Percentiles rank a stretch among this genome's conserved stretches.
Evolutionary conservation across 2,113 vertebrate species (phyloP).

Genomic region (Polyodon spathula): DNA sequence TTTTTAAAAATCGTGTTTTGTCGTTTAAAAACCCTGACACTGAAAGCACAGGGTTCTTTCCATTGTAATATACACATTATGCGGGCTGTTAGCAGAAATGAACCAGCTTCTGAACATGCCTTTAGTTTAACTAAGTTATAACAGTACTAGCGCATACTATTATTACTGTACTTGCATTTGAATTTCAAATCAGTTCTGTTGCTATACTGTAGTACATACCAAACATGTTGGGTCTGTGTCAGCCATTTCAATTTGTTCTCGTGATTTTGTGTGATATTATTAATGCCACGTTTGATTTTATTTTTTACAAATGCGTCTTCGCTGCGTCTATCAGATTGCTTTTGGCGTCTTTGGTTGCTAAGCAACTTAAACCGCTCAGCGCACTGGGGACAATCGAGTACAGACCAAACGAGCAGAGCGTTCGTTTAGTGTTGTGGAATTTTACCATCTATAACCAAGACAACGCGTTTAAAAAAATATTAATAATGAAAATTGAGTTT

Average conservation of each 20-base stretch:
- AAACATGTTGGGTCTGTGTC: slow-evolving; percentile 22
- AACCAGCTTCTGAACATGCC: too few species aligned
- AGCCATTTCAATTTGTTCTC: slow-evolving; percentile 18
- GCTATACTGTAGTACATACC: slow-evolving; percentile 20
- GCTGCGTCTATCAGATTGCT: neutral
- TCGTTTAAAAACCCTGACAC: too few species aligned
- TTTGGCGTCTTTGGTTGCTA: slow-evolving; percentile 19
- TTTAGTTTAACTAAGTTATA: too few species aligned
- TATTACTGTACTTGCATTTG: neutral
- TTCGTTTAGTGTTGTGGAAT: neutral
- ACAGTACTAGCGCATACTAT: neutral
- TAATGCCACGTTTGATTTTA: neutral
- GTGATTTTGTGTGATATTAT: neutral
- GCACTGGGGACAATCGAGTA: neutral
- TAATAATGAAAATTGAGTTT: too few species aligned
- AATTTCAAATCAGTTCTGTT: neutral
- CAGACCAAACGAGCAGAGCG: neutral
- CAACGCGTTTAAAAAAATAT: too few species aligned
- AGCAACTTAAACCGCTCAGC: slow-evolving; percentile 10
- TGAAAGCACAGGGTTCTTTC: too few species aligned
- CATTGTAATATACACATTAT: too few species aligned
- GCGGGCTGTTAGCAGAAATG: too few species aligned
- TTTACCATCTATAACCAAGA: too few species aligned
- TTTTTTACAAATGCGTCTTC: neutral
- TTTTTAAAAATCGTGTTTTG: too few species aligned